Evolutionary conservation across 2,113 vertebrate species (phyloP).

Genomic region (Istiophorus platypterus): DNA sequence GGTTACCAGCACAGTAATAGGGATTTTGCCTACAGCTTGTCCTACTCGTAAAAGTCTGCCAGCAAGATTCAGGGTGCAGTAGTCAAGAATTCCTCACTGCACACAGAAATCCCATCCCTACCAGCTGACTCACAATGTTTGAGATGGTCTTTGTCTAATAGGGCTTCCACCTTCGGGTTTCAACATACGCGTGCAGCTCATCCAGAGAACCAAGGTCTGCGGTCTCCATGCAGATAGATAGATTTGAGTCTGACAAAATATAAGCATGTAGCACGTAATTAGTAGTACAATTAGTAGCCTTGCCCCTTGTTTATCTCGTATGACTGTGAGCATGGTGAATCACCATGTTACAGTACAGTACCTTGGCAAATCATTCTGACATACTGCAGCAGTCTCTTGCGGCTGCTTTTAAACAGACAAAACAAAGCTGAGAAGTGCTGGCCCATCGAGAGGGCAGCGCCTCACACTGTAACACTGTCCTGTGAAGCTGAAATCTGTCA

Average conservation of each 20-base stretch:
- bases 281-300: constrained; percentile 40
- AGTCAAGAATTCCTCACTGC: constrained; percentile 47
- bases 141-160: constrained; percentile 38
- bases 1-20: constrained; percentile 72
- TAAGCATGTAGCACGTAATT: constrained; percentile 26
- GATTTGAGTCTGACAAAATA: constrained; percentile 6
- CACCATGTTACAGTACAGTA: constrained; percentile 45
- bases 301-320: constrained; percentile 22
- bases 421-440: constrained; percentile 36
- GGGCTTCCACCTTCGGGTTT: constrained; percentile 14
- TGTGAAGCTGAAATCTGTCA: constrained; percentile 11
- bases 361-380: constrained; percentile 61
- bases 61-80: constrained; percentile 54
- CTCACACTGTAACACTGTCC: not conserved
- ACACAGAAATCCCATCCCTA: constrained; percentile 35
- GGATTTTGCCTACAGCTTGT: constrained; percentile 72
- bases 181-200: constrained; percentile 13
- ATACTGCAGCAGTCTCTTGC: constrained; percentile 45
- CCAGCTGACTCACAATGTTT: constrained; percentile 6
- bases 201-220: not conserved
- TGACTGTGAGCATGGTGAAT: constrained; percentile 56
- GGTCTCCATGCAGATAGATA: not conserved
- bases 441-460: constrained; percentile 20
- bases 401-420: constrained; percentile 48
- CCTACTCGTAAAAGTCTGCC: constrained; percentile 60